Conservation (phyloP, 2,797 vertebrate genomes). For the Brotula barbata region DNA sequence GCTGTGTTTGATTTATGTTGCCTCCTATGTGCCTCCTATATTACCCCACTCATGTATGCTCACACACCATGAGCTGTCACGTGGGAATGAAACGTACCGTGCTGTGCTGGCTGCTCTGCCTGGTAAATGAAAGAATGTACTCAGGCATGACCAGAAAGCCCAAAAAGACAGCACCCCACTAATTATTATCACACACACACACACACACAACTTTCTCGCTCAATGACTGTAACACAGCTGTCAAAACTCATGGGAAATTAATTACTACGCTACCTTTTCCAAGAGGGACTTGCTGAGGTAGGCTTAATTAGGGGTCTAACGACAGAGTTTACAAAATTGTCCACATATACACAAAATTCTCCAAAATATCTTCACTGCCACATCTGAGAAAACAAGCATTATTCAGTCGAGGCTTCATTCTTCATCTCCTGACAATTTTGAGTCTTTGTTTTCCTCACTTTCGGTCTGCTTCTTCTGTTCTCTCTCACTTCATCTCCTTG, state of each 20-base stretch:
- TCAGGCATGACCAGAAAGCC: constrained; percentile 59
- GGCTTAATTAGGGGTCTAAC: constrained; percentile 68
- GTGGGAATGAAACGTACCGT: constrained; percentile 29
- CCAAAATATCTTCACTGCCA: constrained; percentile 29
- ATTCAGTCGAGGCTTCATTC: constrained; percentile 19
- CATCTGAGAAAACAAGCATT: constrained; percentile 12
- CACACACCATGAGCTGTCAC: constrained; percentile 28
- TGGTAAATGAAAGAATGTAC: constrained; percentile 72
- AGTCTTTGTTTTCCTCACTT: neutral
- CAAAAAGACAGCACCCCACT: constrained; percentile 47
- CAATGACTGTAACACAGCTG: constrained; percentile 31
- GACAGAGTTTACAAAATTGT: constrained; percentile 49
- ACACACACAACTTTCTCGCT: constrained; percentile 16
- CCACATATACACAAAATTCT: constrained; percentile 31
- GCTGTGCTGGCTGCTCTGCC: constrained; percentile 52
- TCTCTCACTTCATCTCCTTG: neutral
- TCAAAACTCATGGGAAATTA: constrained; percentile 64
- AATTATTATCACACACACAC: constrained; percentile 51
- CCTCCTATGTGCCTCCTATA: constrained; percentile 35
- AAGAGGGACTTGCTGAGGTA: constrained; percentile 65
- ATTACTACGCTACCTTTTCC: constrained; percentile 55
- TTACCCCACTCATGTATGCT: constrained; percentile 12
- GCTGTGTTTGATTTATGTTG: constrained; percentile 24
- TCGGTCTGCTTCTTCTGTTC: neutral
- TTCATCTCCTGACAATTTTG: constrained; percentile 22